Base-by-base conservation (phyloP, 2,888 invertebrate species). In the Coleophora flavipennella region DNA sequence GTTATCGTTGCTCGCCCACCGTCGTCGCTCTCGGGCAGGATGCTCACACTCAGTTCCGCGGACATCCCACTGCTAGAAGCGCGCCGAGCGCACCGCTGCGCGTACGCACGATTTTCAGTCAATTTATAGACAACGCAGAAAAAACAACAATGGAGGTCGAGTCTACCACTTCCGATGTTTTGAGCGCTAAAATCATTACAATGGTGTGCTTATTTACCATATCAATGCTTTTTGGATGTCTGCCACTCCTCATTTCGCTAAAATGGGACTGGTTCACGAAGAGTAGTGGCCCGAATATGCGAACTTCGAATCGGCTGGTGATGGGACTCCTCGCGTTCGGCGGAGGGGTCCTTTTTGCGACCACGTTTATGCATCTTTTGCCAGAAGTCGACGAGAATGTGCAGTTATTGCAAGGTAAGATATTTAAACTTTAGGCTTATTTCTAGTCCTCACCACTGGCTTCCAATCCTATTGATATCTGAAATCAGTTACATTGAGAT, bases 281-380 rank as follows among this genome's bases (percentile, higher is more conserved):
- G 42, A 56, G 71, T 1, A 60, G 69, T 27, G 73, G 72, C 35
- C 61, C 78, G 8, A 70, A 85, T 44, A 74, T 87, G 58, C 64
- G 76, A 34, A 68, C 78, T 26, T 87, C 88, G 4, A 86, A 84
- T 53, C 62, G 58, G 51, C 55, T 87, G 13, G 88, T 91, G 33
- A 80, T 88, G 50, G 81, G 90, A n/a, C 64, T 93, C 8, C 71
- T 94, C 34, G 89, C 92, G 36, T 91, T 94, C 49, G 94, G 94
- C 8, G 94, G 94, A 8, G 94, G 94, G 6, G 93, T 94, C 0
- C 76, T 95, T 7, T 85, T 95, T 38, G 90, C 91, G 48, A 95
- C 94, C 3, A 93, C 93, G 1, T 93, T 95, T 58, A 81, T 93
- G 59, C 94, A 95, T 64, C 75, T 95, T 53, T 70, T 94, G 41